A percentile compares a stretch with the other conserved stretches of the same genome.
These are phyloP conservation scores for Tragelaphus oryx DNA, from an alignment of 2,797 vertebrate genomes.

Conservation along the genomic window DNA sequence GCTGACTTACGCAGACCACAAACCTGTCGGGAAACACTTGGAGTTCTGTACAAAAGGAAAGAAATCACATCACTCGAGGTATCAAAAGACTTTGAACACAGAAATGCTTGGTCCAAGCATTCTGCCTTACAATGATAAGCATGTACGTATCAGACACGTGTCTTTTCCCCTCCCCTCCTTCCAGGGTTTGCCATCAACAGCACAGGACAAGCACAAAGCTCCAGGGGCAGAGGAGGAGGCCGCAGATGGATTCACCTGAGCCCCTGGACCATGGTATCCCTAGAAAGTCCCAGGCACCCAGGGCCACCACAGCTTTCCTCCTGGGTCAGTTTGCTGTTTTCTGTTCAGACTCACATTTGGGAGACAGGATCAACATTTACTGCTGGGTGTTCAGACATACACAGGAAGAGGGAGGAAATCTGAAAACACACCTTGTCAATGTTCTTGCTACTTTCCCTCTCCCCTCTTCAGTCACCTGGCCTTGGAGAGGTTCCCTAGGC, in stretches of 20 bases:
- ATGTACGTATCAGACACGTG: neutral
- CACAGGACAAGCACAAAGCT: conserved; percentile 31
- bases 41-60: conserved; percentile 84
- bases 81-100: neutral
- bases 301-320: neutral
- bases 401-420: neutral
- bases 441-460: conserved; percentile 38
- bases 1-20: conserved; percentile 89
- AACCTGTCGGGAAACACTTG: conserved; percentile 92
- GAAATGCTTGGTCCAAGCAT: neutral
- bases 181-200: neutral
- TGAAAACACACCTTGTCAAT: neutral
- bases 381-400: conserved; percentile 16
- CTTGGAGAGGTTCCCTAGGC: neutral
- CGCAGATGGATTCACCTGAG: conserved; percentile 60
- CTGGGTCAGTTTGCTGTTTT: neutral
- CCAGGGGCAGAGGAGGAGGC: neutral
- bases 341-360: conserved; percentile 31
- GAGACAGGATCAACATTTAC: neutral
- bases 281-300: neutral
- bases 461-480: conserved; percentile 1
- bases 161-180: neutral
- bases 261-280: neutral
- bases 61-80: conserved; percentile 52
- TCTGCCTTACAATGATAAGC: neutral